Evolutionary conservation across 2,113 vertebrate genomes (phyloP).

Genomic region (Pan paniscus): DNA sequence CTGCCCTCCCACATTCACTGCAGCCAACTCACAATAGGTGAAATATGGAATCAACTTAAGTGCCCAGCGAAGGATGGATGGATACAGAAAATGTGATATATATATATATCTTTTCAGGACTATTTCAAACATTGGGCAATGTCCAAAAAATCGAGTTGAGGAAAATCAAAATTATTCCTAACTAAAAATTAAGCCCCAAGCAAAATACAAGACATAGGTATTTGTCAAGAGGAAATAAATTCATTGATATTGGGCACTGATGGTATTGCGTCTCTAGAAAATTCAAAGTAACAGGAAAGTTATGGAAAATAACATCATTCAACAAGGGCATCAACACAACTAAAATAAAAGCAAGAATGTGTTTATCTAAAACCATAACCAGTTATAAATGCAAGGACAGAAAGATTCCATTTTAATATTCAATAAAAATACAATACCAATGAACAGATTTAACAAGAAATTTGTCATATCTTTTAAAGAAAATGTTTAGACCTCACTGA

Average conservation of each 20-base stretch:
- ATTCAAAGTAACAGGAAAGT: background rate
- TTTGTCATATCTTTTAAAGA: background rate
- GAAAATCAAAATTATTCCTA: background rate
- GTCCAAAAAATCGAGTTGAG: background rate
- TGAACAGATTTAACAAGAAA: background rate
- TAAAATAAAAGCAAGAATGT: background rate
- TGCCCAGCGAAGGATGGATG: background rate
- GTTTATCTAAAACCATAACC: background rate
- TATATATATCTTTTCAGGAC: no score
- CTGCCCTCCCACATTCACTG: background rate
- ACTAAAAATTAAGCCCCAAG: background rate
- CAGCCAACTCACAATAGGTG: background rate
- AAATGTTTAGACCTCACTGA: background rate
- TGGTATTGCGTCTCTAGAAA: fast-evolving
- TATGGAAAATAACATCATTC: background rate
- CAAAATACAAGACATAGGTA: background rate
- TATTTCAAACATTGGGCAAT: no score
- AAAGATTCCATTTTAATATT: background rate
- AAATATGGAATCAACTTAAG: background rate
- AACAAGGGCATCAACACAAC: background rate
- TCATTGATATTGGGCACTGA: background rate
- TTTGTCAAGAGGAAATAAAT: no score
- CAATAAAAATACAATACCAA: fast-evolving
- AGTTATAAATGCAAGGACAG: background rate
- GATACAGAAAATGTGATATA: background rate